These are phyloP conservation scores for Ardeotis arabs DNA, from an alignment of 2,113 vertebrate species.

Conservation along the genomic window DNA sequence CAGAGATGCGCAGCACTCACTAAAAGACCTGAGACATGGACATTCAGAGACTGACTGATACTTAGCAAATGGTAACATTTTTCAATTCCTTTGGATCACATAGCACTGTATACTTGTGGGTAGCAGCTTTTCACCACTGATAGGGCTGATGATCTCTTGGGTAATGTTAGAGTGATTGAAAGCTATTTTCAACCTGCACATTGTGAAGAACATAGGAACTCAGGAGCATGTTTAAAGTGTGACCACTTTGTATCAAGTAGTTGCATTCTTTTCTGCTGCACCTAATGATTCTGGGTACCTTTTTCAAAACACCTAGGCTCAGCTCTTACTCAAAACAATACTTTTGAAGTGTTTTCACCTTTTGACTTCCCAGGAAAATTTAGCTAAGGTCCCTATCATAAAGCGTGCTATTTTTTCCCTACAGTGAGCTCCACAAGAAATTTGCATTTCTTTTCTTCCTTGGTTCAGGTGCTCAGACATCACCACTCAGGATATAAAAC, in stretches of 20 bases:
- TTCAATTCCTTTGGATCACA: neutral
- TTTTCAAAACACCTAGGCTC: slow-evolving; percentile 48
- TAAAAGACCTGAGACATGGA: neutral
- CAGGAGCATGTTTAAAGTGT: neutral
- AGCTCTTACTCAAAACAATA: slow-evolving; percentile 58
- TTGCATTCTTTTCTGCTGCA: neutral
- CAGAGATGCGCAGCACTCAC: neutral
- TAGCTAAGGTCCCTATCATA: slow-evolving; percentile 58
- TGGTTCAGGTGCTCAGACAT: slow-evolving; percentile 67
- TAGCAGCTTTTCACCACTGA: neutral
- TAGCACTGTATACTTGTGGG: neutral
- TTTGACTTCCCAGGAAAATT: slow-evolving; percentile 65
- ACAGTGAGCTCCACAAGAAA: slow-evolving; percentile 55
- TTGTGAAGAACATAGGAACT: neutral
- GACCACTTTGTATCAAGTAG: neutral
- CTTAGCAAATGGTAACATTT: neutral
- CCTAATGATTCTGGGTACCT: slow-evolving; percentile 61
- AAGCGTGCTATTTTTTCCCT: slow-evolving; percentile 73
- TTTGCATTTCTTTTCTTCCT: slow-evolving; percentile 44
- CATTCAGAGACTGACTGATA: neutral
- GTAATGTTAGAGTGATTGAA: neutral
- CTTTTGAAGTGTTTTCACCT: slow-evolving; percentile 64
- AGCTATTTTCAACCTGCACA: neutral
- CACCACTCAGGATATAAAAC: slow-evolving; percentile 60
- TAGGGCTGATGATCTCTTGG: neutral